A percentile compares a stretch with the other conserved stretches of the same genome.
Conservation (phyloP, 2,113 vertebrate genomes). For the Calidris pygmaea region DNA sequence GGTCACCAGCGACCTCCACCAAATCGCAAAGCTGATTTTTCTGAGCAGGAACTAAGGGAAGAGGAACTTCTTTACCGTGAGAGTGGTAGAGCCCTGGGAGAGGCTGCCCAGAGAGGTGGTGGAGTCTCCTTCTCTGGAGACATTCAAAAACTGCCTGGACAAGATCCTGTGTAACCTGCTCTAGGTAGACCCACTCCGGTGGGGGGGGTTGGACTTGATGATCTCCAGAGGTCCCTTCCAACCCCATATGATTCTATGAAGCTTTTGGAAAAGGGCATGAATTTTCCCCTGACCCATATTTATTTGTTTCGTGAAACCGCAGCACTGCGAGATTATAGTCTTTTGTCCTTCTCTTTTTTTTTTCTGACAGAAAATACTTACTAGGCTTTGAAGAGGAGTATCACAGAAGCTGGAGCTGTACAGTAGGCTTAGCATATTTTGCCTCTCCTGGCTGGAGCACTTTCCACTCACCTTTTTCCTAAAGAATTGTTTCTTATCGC, state of each 20-base stretch:
- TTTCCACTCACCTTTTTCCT: not conserved
- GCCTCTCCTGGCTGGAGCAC: not conserved
- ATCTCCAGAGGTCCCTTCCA: no score
- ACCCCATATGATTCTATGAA: no score
- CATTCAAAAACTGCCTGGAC: no score
- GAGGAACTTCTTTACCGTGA: no score
- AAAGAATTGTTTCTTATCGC: not conserved
- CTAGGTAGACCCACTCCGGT: no score
- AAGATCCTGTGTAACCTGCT: no score
- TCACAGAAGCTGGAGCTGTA: not conserved
- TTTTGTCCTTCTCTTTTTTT: not conserved
- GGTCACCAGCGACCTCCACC: not conserved
- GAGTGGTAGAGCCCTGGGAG: no score
- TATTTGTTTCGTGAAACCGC: not conserved
- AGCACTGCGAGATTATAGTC: not conserved
- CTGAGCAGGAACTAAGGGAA: not conserved
- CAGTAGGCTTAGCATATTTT: not conserved
- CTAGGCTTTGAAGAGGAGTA: not conserved
- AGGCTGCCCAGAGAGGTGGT: no score
- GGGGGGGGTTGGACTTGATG: no score
- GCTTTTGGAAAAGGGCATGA: not conserved
- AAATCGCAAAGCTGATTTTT: not conserved
- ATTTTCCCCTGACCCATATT: not conserved
- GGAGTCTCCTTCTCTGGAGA: no score
- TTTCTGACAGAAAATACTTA: not conserved